Evolutionary conservation across 2,113 vertebrate genomes (phyloP), one percentile per base, ranked within the genome.

Genomic region (Turdus rufiventris): DNA sequence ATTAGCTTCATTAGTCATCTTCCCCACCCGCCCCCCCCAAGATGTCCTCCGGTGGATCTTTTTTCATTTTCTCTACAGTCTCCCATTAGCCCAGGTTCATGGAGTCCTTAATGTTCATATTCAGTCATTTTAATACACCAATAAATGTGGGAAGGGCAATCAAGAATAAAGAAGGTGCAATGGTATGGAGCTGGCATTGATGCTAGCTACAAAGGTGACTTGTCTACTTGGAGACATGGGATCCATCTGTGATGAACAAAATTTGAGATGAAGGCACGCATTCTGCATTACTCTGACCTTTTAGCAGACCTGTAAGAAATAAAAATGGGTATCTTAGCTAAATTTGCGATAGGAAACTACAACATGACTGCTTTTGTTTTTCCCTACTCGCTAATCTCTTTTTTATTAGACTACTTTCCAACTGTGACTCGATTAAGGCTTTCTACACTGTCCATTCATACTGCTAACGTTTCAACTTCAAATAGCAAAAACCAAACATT

Each of bases 231-330:
- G 97, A 98, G 98, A 98, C 98, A 97, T 97, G 98, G 98, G 98
- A 97, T 98, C 98, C 98, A 98, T 98, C 96, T 98, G 98, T 98
- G 98, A 99, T 99, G 99, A 98, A 98, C 98, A 97, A 98, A 98
- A 98, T 98, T 98, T 99, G 98, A 99, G 98, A 99, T 99, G 99
- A 99, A 99, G 99, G 99, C 99, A 99, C 99, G 98, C 99, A 97
- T 98, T 99, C 99, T 98, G 98, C 98, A 98, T 97, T 93, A 98
- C 97, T 98, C 97, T 98, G 98, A 98, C 98, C 97, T 97, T 97
- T 98, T 99, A 99, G 98, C 99, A 99, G 98, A 99, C 99, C 99
- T 99, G 98, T 58, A 98, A 98, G 97, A 97, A 97, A 98, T 91
- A 98, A 97, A 98, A 98, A 97, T 10, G 97, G 89, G 97, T 96